These are phyloP conservation scores for Luehdorfia chinensis DNA, from an alignment of 1,140 invertebrate species.

Conservation along the genomic window DNA sequence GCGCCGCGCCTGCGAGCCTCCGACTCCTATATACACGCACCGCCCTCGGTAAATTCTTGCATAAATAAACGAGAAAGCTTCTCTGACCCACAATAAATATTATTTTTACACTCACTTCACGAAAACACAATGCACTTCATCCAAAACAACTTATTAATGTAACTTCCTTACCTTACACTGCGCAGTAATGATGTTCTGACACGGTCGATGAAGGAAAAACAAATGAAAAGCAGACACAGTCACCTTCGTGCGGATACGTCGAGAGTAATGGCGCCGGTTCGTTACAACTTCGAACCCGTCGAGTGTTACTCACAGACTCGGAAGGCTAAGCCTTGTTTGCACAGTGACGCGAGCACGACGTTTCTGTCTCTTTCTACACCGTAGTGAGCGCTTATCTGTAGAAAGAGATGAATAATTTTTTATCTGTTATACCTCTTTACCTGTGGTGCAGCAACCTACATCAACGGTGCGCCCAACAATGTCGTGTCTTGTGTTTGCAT, in stretches of 20 bases:
- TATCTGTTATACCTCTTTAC: conserved; percentile 35
- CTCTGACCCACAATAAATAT: conserved; percentile 37
- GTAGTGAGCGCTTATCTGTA: conserved; percentile 1
- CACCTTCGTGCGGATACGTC: conserved; percentile 65
- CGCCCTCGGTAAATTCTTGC: conserved; percentile 72
- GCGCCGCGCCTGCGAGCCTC: conserved; percentile 56
- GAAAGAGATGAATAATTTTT: conserved; percentile 35
- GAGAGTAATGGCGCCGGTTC: conserved; percentile 66
- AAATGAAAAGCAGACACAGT: conserved; percentile 66
- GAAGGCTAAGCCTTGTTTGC: conserved; percentile 70
- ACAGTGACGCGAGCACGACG: conserved; percentile 51
- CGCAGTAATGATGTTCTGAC: conserved; percentile 67
- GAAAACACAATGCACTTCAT: conserved; percentile 49
- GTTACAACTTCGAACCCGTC: conserved; percentile 53
- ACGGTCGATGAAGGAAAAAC: conserved; percentile 66
- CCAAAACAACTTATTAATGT: conserved; percentile 53
- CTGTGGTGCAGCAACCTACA: conserved; percentile 71
- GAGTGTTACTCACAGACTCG: conserved; percentile 59
- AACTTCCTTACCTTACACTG: conserved; percentile 71
- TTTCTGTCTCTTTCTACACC: conserved; percentile 32
- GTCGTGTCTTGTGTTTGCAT: conserved; percentile 59
- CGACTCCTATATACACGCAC: conserved; percentile 60
- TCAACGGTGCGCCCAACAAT: conserved; percentile 64
- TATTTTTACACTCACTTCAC: conserved; percentile 48
- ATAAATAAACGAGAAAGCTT: conserved; percentile 73